Evolutionary conservation across 1,140 invertebrate species (phyloP).

Genomic region (Microplitis demolitor): DNA sequence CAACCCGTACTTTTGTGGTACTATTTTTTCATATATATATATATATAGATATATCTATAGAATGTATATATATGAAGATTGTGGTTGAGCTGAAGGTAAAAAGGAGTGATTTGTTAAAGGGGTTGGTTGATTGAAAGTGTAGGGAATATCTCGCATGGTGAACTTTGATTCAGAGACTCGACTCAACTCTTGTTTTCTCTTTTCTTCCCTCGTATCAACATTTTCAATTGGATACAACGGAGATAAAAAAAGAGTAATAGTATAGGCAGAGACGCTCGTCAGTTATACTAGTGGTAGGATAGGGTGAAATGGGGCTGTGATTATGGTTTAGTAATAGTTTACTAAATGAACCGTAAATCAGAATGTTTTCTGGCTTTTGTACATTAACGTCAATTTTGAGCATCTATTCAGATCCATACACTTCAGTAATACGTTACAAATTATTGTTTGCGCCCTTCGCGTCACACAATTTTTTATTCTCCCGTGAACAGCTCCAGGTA

Average conservation of each 20-base stretch:
- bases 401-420: constrained; percentile 1
- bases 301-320: neutral
- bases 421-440: constrained; percentile 9
- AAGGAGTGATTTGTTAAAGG: constrained; percentile 1
- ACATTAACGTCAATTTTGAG: neutral
- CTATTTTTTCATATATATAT: neutral
- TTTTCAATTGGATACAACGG: constrained; percentile 9
- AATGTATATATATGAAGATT: neutral
- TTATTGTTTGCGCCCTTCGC: neutral
- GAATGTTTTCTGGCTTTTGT: constrained; percentile 12
- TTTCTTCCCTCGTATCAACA: neutral
- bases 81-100: neutral
- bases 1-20: neutral
- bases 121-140: constrained; percentile 9
- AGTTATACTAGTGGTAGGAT: neutral
- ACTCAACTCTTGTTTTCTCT: too few species aligned
- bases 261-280: too few species aligned
- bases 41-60: too few species aligned
- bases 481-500: too few species aligned
- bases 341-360: constrained; percentile 3
- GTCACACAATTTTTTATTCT: too few species aligned
- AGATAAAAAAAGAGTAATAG: neutral
- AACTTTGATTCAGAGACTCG: constrained; percentile 1
- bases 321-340: neutral
- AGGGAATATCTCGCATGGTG: constrained; percentile 10